phyloP scores from a whole-genome alignment of 2,888 invertebrate genomes.

The Tineola bisselliella region DNA sequence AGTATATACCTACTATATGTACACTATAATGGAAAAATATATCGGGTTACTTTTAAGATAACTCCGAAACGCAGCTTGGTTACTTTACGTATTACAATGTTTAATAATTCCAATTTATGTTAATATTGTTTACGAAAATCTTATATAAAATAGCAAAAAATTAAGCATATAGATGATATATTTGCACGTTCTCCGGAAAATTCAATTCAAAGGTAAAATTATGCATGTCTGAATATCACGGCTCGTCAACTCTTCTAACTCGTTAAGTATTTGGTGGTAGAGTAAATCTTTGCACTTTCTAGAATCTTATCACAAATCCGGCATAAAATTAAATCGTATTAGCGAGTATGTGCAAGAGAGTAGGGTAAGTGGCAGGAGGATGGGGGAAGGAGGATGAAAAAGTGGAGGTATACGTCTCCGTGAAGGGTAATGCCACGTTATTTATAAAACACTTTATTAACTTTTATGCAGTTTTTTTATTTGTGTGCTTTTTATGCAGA shows the following conservation, averaged over 20 bases:
- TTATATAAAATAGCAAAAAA: no score
- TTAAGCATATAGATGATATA: no score
- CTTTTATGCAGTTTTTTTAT: background rate
- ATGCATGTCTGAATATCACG: conserved; percentile 1
- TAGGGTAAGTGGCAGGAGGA: conserved; percentile 4
- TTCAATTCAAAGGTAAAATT: background rate
- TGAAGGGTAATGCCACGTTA: background rate
- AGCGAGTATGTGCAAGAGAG: conserved; percentile 28
- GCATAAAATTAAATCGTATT: conserved; percentile 72
- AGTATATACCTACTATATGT: no score
- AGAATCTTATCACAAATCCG: conserved; percentile 72
- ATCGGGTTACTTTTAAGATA: no score
- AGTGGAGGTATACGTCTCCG: background rate
- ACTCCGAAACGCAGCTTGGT: no score
- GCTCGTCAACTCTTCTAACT: conserved; percentile 4
- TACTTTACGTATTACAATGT: no score
- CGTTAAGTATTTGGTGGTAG: conserved; percentile 16
- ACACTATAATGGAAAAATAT: no score
- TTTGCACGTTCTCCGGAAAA: no score
- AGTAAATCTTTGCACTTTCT: conserved; percentile 23
- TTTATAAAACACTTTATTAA: background rate
- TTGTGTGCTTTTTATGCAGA: background rate
- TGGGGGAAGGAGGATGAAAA: background rate
- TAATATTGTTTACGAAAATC: no score
- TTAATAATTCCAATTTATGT: no score